phyloP scores from a whole-genome alignment of 2,888 invertebrate genomes.

The Agrilus mali region DNA sequence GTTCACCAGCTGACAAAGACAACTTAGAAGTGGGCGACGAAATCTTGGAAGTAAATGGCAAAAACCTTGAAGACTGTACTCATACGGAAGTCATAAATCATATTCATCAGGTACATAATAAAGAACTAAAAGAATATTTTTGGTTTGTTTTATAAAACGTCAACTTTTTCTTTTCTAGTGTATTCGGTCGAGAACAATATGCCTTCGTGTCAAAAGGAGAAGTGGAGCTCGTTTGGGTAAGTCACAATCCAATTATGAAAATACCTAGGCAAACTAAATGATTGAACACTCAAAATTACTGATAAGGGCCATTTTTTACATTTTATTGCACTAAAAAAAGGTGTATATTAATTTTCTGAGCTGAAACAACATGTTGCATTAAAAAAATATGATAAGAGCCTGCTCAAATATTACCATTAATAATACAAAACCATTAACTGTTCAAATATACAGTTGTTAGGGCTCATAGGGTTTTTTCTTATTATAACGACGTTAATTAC shows the following conservation, averaged over 20 bases:
- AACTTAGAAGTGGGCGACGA: constrained; percentile 92
- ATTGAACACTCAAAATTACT: too few species aligned
- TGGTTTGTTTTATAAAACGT: not conserved
- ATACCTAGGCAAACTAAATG: too few species aligned
- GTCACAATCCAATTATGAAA: constrained; percentile 31
- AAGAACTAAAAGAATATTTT: not conserved
- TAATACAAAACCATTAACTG: too few species aligned
- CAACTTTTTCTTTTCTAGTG: constrained; percentile 61
- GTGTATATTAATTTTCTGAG: too few species aligned
- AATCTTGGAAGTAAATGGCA: constrained; percentile 94
- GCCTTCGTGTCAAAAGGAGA: constrained; percentile 80
- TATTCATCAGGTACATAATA: constrained; percentile 74
- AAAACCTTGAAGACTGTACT: constrained; percentile 79
- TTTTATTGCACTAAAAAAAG: too few species aligned
- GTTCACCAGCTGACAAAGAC: constrained; percentile 87
- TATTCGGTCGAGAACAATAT: constrained; percentile 90
- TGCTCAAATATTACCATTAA: too few species aligned
- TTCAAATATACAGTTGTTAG: too few species aligned
- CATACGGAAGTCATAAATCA: constrained; percentile 87
- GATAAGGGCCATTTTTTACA: too few species aligned
- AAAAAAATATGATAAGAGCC: too few species aligned
- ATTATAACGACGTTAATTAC: too few species aligned
- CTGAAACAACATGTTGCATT: too few species aligned
- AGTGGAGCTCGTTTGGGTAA: constrained; percentile 80
- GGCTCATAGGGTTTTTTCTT: too few species aligned